Evolutionary conservation across 1,140 invertebrate genomes (phyloP).

Genomic region (Acromyrmex heyeri): DNA sequence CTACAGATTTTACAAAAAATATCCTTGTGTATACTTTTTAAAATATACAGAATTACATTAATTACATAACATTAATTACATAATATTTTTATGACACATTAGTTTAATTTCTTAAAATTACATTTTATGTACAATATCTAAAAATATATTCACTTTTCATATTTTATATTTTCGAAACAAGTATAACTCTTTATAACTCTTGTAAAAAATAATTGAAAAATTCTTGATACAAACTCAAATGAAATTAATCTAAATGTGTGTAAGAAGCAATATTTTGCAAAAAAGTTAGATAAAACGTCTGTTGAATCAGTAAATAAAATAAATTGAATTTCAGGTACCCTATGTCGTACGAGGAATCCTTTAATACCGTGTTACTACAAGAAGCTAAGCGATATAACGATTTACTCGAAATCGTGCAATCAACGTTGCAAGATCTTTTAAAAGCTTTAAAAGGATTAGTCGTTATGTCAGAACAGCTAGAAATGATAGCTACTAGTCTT

Average conservation of each 20-base stretch:
- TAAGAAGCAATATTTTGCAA: neutral
- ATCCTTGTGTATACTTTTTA: neutral
- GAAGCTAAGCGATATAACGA: conserved; percentile 93
- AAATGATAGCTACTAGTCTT: conserved; percentile 89
- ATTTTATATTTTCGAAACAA: neutral
- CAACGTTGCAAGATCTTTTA: conserved; percentile 89
- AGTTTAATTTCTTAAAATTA: neutral
- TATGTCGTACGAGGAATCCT: conserved; percentile 92
- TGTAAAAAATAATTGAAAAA: neutral
- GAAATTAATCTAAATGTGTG: too few species aligned
- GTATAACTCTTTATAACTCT: neutral
- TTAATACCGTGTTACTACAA: conserved; percentile 94
- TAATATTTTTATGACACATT: neutral
- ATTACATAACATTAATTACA: too few species aligned
- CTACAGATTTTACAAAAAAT: neutral
- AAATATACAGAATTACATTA: neutral
- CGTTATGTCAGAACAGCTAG: conserved; percentile 92
- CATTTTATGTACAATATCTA: neutral
- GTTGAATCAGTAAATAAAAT: neutral
- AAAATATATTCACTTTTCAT: neutral
- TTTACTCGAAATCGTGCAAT: conserved; percentile 88
- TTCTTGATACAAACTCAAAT: too few species aligned
- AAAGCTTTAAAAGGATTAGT: conserved; percentile 93
- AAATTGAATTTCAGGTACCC: conserved; percentile 89
- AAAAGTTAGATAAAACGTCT: neutral